phyloP scores from a whole-genome alignment of 2,113 vertebrate species.

The Dryoscopus gambensis region DNA sequence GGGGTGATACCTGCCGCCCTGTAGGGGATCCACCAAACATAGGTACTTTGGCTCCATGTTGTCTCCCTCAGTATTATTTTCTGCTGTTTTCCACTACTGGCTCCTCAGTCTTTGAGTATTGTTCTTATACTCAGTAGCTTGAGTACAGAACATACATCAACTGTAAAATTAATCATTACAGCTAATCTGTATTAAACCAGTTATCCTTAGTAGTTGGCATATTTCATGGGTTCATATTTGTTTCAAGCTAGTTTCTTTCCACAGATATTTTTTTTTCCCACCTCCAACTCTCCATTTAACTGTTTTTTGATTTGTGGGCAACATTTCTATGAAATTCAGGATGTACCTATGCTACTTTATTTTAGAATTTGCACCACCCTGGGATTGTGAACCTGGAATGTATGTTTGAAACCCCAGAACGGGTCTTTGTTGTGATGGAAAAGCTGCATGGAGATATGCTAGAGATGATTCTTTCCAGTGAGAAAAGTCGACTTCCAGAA shows the following conservation, averaged over 20 bases:
- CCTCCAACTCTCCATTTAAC: neutral
- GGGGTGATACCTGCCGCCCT: neutral
- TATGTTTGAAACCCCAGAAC: constrained; percentile 98
- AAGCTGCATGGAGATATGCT: constrained; percentile 98
- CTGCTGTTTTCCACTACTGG: neutral
- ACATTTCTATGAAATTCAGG: neutral
- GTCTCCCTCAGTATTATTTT: neutral
- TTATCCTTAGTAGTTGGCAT: neutral
- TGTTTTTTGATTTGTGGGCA: neutral
- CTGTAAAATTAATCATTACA: neutral
- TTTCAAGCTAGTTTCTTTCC: neutral
- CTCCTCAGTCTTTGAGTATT: neutral
- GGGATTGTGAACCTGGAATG: constrained; percentile 98
- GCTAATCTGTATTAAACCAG: neutral
- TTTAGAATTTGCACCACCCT: constrained; percentile 94
- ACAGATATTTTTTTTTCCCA: neutral
- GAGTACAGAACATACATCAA: neutral
- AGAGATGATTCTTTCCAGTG: constrained; percentile 98
- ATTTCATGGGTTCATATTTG: neutral
- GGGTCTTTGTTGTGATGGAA: constrained; percentile 99
- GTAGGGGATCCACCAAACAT: too few species aligned
- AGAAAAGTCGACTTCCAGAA: constrained; percentile 96
- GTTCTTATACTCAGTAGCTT: neutral
- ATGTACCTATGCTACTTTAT: neutral
- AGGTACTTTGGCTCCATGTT: neutral